phyloP scores from a whole-genome alignment of 2,113 vertebrate genomes.

The Tapirus terrestris region DNA sequence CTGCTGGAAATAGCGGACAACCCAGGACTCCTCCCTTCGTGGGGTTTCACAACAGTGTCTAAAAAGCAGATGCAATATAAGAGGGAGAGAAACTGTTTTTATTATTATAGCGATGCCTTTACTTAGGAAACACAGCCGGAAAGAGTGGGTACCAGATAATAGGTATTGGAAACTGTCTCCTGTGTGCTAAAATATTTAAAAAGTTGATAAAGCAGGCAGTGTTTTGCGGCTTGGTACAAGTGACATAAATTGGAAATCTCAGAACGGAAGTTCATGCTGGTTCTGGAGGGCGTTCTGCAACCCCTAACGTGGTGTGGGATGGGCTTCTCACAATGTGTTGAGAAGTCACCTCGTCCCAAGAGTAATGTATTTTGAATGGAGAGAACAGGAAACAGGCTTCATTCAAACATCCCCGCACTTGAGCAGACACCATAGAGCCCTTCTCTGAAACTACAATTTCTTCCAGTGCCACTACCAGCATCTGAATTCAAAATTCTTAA shows the following conservation, averaged over 20 bases:
- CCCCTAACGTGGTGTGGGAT: fast-evolving
- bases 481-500: too few relatives aligned
- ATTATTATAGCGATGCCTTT: fast-evolving
- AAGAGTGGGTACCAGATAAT: fast-evolving
- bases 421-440: neutral
- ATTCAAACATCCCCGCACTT: neutral
- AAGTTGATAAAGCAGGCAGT: fast-evolving
- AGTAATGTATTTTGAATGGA: neutral
- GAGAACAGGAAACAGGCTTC: neutral
- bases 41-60: fast-evolving
- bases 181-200: fast-evolving
- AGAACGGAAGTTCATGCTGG: fast-evolving
- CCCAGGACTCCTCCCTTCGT: too few relatives aligned
- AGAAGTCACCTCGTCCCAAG: neutral
- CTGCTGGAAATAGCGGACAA: too few relatives aligned
- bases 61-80: fast-evolving
- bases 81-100: fast-evolving
- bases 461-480: fast-evolving
- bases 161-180: neutral
- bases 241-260: fast-evolving
- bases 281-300: neutral
- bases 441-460: fast-evolving
- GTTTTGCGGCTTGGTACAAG: neutral
- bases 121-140: too few relatives aligned
- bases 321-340: fast-evolving